Conservation (phyloP, 2,113 vertebrate species). For the Ellobius talpinus region DNA sequence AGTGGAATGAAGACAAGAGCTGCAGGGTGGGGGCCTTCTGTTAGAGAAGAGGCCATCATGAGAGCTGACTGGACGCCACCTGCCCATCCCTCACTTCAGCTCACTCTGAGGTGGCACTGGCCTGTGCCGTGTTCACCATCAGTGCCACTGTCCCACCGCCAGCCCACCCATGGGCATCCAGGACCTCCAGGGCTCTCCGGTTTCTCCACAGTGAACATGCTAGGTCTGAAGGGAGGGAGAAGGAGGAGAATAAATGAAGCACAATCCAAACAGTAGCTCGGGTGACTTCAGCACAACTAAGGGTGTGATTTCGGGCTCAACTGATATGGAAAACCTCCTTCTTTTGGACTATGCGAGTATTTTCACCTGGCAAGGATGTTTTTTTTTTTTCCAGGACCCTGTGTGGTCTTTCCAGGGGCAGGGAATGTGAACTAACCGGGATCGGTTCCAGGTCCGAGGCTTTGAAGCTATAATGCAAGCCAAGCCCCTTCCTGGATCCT, state of each 20-base stretch:
- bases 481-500: slow-evolving; percentile 52
- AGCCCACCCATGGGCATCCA: neutral
- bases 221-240: neutral
- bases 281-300: neutral
- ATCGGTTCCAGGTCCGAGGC: slow-evolving; percentile 14
- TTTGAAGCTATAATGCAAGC: slow-evolving; percentile 74
- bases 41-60: accelerated
- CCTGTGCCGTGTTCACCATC: accelerated
- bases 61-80: neutral
- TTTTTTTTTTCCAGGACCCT: neutral
- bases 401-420: slow-evolving; percentile 11
- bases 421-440: neutral
- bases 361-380: neutral
- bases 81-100: neutral
- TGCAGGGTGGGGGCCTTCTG: neutral
- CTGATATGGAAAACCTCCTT: neutral
- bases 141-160: neutral
- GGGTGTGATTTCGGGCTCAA: neutral
- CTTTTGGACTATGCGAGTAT: neutral
- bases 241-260: neutral
- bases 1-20: neutral
- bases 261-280: neutral
- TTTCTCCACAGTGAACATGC: neutral
- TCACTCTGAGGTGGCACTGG: no score
- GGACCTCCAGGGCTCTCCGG: neutral